Evolutionary conservation across 2,113 vertebrate genomes (phyloP).

Genomic region (Acinonyx jubatus): DNA sequence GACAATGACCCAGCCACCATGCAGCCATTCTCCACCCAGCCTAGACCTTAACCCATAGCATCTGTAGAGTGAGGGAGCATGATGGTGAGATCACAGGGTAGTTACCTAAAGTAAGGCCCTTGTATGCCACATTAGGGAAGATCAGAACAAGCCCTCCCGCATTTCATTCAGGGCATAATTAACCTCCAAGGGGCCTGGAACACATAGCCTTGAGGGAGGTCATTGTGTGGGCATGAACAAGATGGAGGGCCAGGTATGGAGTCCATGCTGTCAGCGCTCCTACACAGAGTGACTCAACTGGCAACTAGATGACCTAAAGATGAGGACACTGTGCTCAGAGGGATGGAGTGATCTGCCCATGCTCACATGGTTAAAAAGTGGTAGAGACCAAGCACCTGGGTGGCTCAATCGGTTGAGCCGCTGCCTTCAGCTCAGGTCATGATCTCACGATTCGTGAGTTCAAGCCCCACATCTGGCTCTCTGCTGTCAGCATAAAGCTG

Average conservation of each 20-base stretch:
- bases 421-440: too few species aligned
- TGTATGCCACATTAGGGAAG: background rate
- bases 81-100: background rate
- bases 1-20: background rate
- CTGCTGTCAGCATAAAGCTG: too few species aligned
- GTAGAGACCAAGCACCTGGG: background rate
- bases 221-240: background rate
- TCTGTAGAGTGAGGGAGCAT: background rate
- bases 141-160: background rate
- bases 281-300: background rate
- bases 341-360: accelerated
- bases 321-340: background rate
- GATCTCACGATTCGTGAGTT: too few species aligned
- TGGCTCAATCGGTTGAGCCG: too few species aligned
- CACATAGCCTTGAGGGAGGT: background rate
- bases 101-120: background rate
- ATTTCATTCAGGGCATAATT: background rate
- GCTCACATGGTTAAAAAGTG: background rate
- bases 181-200: background rate
- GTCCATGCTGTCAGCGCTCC: background rate
- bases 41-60: background rate
- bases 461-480: too few species aligned
- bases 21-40: background rate
- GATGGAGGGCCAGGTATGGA: background rate
- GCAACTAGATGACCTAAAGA: background rate